phyloP scores from a whole-genome alignment of 2,888 invertebrate genomes.

The Heliconius sara region DNA sequence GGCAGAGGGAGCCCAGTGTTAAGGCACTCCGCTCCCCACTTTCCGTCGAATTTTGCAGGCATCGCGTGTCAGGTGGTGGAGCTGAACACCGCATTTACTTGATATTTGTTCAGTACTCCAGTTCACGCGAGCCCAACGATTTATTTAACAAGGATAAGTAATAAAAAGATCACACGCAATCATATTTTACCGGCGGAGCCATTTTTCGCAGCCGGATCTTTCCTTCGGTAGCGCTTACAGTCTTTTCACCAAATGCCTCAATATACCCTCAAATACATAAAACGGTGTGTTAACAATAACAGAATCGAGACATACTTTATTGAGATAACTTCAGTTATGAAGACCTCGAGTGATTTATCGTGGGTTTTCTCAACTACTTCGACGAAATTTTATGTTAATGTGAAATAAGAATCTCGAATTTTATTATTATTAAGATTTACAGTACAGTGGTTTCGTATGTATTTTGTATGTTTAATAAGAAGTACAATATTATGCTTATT shows the following conservation, averaged over 20 bases:
- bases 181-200: constrained; percentile 78
- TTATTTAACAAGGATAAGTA: constrained; percentile 52
- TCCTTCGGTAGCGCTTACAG: constrained; percentile 49
- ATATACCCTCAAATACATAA: constrained; percentile 65
- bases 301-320: constrained; percentile 47
- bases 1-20: too few species aligned
- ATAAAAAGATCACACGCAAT: constrained; percentile 77
- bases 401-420: not conserved
- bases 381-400: not conserved
- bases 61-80: too few species aligned
- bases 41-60: too few species aligned
- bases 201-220: constrained; percentile 63
- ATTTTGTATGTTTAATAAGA: not conserved
- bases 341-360: constrained; percentile 19
- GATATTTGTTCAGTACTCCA: constrained; percentile 21
- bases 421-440: too few species aligned
- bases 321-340: constrained; percentile 30
- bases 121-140: constrained; percentile 25
- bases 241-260: constrained; percentile 65
- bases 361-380: not conserved
- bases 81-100: constrained; percentile 1
- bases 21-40: too few species aligned
- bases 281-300: constrained; percentile 70
- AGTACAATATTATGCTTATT: not conserved
- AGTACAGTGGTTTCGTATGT: not conserved